phyloP scores from a whole-genome alignment of 64 coral and sea anemone species.

The Pocillopora verrucosa region DNA sequence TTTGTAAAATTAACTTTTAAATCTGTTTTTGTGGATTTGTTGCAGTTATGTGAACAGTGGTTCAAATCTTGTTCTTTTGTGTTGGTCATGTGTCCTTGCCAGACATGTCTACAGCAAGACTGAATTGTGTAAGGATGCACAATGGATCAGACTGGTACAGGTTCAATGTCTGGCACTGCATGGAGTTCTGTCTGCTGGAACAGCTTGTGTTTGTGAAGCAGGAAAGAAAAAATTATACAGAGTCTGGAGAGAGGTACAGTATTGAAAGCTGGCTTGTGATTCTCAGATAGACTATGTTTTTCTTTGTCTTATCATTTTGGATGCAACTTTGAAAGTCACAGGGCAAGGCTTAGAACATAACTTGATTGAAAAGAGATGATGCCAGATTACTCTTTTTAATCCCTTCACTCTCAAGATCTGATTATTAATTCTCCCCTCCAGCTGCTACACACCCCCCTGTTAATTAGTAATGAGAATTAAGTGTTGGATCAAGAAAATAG shows the following conservation, averaged over 20 bases:
- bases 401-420: too few relatives aligned
- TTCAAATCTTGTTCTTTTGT: slow-evolving; percentile 50
- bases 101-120: slow-evolving; percentile 36
- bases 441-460: too few relatives aligned
- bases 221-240: slow-evolving; percentile 27
- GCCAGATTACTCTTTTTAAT: too few relatives aligned
- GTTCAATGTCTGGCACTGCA: slow-evolving; percentile 49
- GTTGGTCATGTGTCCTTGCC: slow-evolving; percentile 70
- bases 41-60: slow-evolving; percentile 27
- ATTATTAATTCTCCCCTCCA: too few relatives aligned
- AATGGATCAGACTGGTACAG: slow-evolving; percentile 62
- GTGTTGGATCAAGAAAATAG: too few relatives aligned
- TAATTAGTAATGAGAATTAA: too few relatives aligned
- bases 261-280: background rate
- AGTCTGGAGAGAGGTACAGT: slow-evolving; percentile 53
- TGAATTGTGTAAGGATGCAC: slow-evolving; percentile 43
- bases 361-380: too few relatives aligned
- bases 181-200: slow-evolving; percentile 64
- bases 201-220: slow-evolving; percentile 41
- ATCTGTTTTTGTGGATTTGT: background rate
- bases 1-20: background rate
- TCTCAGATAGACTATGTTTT: background rate
- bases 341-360: too few relatives aligned
- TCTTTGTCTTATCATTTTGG: background rate
- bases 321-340: too few relatives aligned